Percentiles rank a stretch among this genome's conserved stretches.
Evolutionary conservation across 2,113 vertebrate genomes (phyloP).

Genomic region (Pristiophorus japonicus): DNA sequence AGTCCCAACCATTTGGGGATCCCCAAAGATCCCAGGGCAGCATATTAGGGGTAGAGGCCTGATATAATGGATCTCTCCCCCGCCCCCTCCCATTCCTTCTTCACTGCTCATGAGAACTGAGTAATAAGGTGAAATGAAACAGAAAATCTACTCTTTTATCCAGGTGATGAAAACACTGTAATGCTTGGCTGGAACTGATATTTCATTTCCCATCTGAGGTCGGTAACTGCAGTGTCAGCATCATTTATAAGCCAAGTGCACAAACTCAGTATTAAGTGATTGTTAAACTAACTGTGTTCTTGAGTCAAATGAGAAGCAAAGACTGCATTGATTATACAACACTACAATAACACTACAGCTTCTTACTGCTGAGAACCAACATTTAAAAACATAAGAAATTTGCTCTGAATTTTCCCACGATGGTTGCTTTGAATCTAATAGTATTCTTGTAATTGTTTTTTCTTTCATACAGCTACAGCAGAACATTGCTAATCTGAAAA

Average conservation of each 20-base stretch:
- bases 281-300: neutral
- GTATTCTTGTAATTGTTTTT: neutral
- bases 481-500: neutral
- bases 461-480: neutral
- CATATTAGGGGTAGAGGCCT: neutral
- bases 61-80: neutral
- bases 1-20: neutral
- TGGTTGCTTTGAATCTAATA: neutral
- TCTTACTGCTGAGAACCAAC: neutral
- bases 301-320: neutral
- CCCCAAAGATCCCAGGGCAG: neutral
- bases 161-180: neutral
- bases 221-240: neutral
- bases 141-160: neutral
- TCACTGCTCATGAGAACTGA: neutral
- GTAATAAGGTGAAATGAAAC: neutral
- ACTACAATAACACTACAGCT: neutral
- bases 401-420: neutral
- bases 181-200: neutral
- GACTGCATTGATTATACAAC: neutral
- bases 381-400: too few species aligned
- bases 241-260: neutral
- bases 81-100: neutral
- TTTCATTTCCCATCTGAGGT: neutral
- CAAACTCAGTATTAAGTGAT: neutral